A percentile compares a stretch with the other conserved stretches of the same genome.
phyloP scores from a whole-genome alignment of 2,113 vertebrate genomes.

The Zosterops japonicus region DNA sequence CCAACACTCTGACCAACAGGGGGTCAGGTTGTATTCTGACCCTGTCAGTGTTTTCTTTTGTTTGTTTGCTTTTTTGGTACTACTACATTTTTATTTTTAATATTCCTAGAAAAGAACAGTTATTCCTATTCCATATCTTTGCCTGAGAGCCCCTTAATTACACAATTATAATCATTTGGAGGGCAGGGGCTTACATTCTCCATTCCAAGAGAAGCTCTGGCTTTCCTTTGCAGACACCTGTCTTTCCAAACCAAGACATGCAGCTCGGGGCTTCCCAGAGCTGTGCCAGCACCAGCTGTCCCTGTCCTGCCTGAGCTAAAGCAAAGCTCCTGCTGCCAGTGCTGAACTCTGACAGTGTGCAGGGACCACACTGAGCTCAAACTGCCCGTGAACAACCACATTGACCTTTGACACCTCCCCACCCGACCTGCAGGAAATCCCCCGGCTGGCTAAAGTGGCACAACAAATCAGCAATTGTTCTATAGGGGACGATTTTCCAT shows the following conservation, averaged over 20 bases:
- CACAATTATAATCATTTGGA: not conserved
- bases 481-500: not conserved
- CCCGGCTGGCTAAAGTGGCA: not conserved
- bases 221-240: not conserved
- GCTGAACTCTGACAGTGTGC: not conserved
- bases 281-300: not conserved
- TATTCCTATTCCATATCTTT: not conserved
- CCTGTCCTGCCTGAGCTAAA: not conserved
- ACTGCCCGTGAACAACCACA: not conserved
- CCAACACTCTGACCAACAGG: not conserved
- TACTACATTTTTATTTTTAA: not conserved
- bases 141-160: not conserved
- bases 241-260: not conserved
- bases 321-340: not conserved
- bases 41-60: not conserved
- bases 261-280: not conserved
- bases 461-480: not conserved
- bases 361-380: not conserved
- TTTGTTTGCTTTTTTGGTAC: not conserved
- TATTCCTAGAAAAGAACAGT: not conserved
- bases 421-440: not conserved
- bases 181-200: not conserved
- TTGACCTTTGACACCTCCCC: not conserved
- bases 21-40: not conserved
- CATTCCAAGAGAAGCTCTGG: not conserved